phyloP scores from a whole-genome alignment of 2,888 invertebrate species.

The Cryptus viduatorius region DNA sequence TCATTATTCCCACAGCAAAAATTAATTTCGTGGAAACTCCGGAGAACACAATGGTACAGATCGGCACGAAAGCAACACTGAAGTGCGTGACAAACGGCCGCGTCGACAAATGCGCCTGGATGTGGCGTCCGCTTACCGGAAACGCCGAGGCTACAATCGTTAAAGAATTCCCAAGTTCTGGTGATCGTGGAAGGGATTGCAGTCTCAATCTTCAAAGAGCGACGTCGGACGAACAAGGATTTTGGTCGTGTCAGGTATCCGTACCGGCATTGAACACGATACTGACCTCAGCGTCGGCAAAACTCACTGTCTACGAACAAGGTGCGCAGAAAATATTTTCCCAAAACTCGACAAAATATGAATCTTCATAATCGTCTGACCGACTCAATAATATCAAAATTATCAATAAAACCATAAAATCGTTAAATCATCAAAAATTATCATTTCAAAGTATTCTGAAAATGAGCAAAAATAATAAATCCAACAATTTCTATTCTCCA shows the following conservation, averaged over 20 bases:
- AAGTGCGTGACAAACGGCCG: slow-evolving; percentile 81
- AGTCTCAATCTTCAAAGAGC: slow-evolving; percentile 77
- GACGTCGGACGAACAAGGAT: slow-evolving; percentile 79
- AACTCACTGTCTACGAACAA: slow-evolving; percentile 80
- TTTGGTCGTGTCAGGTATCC: slow-evolving; percentile 81
- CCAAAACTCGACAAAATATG: neutral
- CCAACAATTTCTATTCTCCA: neutral
- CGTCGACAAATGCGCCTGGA: slow-evolving; percentile 82
- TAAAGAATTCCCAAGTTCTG: slow-evolving; percentile 80
- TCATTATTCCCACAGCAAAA: slow-evolving; percentile 76
- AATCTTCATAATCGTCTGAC: neutral
- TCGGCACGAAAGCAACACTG: slow-evolving; percentile 78
- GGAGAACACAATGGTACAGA: slow-evolving; percentile 77
- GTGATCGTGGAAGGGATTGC: slow-evolving; percentile 81
- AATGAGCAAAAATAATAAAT: neutral
- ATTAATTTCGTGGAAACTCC: slow-evolving; percentile 80
- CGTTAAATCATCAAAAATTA: too few species aligned
- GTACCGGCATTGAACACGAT: slow-evolving; percentile 76
- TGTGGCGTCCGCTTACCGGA: slow-evolving; percentile 77
- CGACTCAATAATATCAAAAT: neutral
- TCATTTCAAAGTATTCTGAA: too few species aligned
- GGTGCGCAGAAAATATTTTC: slow-evolving; percentile 72
- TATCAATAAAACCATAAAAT: too few species aligned
- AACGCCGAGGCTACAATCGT: slow-evolving; percentile 74
- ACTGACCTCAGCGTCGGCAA: slow-evolving; percentile 75